Base-by-base conservation (phyloP, 2,113 vertebrate species). In the Elephantulus edwardii region DNA sequence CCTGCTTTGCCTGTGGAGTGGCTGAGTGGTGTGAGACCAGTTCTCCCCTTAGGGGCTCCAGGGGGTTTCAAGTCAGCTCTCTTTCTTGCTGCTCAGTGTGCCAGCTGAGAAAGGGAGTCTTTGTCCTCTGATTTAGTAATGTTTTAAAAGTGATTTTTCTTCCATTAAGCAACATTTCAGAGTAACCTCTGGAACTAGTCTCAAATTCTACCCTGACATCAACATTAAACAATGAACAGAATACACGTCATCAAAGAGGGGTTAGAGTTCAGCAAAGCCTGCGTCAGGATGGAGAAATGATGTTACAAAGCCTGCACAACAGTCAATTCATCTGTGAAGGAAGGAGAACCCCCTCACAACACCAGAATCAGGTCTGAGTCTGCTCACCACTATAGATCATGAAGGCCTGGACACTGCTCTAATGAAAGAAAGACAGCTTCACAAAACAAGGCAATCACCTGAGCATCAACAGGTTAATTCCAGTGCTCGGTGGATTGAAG, bases 141-240 rank as follows among this genome's bases (percentile, higher is more conserved):
- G n/a, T n/a, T n/a, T n/a, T 90, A 30, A 70, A 48, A 75, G 64
- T 10, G 46, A 28, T 38, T 1, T 26, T 28, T 52, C 80, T 46
- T 35, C 66, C 35, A 42, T 20, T 81, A 77, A 72, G 38, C 72
- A 75, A 44, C 11, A 17, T 89, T 91, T 93, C 72, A 83, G 38
- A 19, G 60, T 35, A 14, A 84, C 50, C 50, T 91, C 48, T 75
- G 91, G 70, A 85, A 35, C 79, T 87, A 14, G 52, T 81, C 42
- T 89, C 77, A 80, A 93, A 87, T 76, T 66, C 54, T 42, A 78
- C 16, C 40, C 68, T 87, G 52, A 30, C 35, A 71, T 42, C 40
- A 46, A 58, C 1, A 72, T 24, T 70, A 84, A 90, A 79, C 33
- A 42, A 35, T 60, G 12, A 35, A 48, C 42, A 92, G 52, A 85